Conservation (phyloP, 2,797 vertebrate genomes). For the Merluccius polli region DNA sequence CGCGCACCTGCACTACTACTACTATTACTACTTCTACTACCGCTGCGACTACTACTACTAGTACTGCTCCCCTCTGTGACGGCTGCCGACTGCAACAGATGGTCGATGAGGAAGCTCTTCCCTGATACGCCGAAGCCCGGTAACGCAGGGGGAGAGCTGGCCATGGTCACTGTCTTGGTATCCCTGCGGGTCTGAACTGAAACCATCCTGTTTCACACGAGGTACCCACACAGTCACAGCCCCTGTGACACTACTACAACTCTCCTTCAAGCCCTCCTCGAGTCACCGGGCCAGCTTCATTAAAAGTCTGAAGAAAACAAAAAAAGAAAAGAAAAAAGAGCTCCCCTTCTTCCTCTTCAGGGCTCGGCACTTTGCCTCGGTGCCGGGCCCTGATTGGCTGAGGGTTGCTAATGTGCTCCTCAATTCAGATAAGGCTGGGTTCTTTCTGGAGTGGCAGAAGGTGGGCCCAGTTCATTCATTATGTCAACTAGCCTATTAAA, state of each 20-base stretch:
- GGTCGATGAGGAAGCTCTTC: constrained; percentile 91
- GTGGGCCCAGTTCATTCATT: constrained; percentile 90
- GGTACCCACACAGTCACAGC: constrained; percentile 54
- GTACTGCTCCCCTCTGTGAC: constrained; percentile 25
- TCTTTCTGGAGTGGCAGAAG: constrained; percentile 81
- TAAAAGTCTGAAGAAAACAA: constrained; percentile 70
- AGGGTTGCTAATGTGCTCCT: constrained; percentile 70
- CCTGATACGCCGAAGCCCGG: constrained; percentile 84
- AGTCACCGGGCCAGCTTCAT: constrained; percentile 76
- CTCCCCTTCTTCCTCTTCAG: constrained; percentile 65
- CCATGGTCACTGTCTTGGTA: constrained; percentile 69
- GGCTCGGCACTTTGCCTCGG: constrained; percentile 56
- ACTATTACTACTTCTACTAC: background rate
- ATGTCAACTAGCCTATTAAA: constrained; percentile 82
- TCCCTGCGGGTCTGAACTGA: constrained; percentile 55
- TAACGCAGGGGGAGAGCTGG: constrained; percentile 65
- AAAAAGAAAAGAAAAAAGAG: constrained; percentile 40
- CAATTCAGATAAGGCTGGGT: constrained; percentile 75
- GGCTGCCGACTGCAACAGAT: constrained; percentile 77
- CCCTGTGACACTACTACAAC: constrained; percentile 55
- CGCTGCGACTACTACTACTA: background rate
- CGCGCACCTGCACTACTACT: constrained; percentile 52
- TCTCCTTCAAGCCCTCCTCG: constrained; percentile 60
- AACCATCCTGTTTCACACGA: constrained; percentile 45
- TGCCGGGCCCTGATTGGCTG: constrained; percentile 64